phyloP scores from a whole-genome alignment of 1,140 invertebrate genomes.

The Macrobrachium nipponense region DNA sequence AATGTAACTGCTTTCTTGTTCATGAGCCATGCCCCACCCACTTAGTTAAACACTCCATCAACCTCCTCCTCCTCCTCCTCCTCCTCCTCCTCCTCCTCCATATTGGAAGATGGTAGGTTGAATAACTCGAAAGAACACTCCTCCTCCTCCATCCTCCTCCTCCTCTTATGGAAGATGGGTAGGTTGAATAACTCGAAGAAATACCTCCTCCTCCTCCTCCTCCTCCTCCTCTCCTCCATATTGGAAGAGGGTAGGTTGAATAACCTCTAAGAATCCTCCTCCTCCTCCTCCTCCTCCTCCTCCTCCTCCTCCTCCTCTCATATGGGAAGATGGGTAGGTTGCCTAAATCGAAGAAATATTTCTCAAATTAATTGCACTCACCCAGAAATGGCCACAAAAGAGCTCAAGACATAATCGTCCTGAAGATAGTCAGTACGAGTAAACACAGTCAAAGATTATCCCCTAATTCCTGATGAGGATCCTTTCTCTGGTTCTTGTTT shows the following conservation, averaged over 20 bases:
- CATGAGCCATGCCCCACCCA: not conserved
- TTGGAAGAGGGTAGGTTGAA: not conserved
- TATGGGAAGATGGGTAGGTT: not conserved
- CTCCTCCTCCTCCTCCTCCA: not conserved
- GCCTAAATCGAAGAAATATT: not conserved
- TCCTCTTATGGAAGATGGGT: not conserved
- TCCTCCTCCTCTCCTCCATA: not conserved
- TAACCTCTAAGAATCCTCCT: too few relatives aligned
- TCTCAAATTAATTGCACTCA: too few relatives aligned
- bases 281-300: not conserved
- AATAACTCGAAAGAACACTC: not conserved
- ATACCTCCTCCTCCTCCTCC: not conserved
- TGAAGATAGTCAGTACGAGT: not conserved
- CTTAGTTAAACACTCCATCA: not conserved
- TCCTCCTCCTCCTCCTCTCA: not conserved
- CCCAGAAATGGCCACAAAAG: not conserved
- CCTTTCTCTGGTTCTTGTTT: not conserved
- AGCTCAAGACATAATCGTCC: not conserved
- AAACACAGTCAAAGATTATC: not conserved
- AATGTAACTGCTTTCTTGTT: not conserved
- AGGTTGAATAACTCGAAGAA: not conserved
- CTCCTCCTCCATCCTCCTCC: too few relatives aligned
- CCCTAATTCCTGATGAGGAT: not conserved
- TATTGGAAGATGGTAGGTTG: not conserved
- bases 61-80: not conserved